A percentile compares a stretch with the other conserved stretches of the same genome.
Evolutionary conservation across 2,113 vertebrate genomes (phyloP).

Genomic region (Hydrochoerus hydrochaeris): DNA sequence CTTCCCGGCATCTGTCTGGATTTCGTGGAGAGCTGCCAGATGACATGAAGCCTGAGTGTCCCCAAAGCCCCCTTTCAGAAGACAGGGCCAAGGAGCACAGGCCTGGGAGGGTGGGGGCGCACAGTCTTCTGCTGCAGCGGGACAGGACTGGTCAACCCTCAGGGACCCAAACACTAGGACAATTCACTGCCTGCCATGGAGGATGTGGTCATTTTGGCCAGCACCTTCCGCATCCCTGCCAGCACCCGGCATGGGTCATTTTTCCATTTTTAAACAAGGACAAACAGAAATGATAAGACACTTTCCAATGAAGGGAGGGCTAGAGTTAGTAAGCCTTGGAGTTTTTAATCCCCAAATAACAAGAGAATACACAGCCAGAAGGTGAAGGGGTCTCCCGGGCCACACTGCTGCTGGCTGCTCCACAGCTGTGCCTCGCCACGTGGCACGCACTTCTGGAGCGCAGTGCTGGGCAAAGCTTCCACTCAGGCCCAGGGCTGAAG

Average conservation of each 20-base stretch:
- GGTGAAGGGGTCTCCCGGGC: not conserved
- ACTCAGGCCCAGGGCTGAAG: not conserved
- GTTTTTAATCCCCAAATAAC: slow-evolving; percentile 65
- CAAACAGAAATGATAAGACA: slow-evolving; percentile 80
- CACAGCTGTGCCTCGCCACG: not conserved
- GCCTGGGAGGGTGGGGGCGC: no score
- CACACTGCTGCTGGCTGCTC: accelerated
- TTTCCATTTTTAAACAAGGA: slow-evolving; percentile 82
- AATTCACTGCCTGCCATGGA: slow-evolving; percentile 42
- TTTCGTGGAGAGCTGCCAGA: not conserved
- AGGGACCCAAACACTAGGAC: slow-evolving; percentile 34
- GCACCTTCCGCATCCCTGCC: slow-evolving; percentile 58
- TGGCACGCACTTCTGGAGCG: accelerated
- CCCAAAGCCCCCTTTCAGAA: not conserved
- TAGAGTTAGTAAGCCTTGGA: slow-evolving; percentile 71
- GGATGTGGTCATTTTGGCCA: slow-evolving; percentile 58
- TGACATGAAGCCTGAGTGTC: not conserved
- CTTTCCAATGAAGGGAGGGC: slow-evolving; percentile 67
- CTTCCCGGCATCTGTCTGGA: not conserved
- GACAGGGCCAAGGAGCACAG: not conserved
- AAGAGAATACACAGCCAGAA: not conserved
- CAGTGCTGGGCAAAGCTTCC: accelerated
- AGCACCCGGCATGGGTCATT: slow-evolving; percentile 66
- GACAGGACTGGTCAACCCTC: slow-evolving; percentile 26
- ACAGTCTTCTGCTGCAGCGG: accelerated